Conservation (phyloP, 2,888 invertebrate genomes). For the Brachyopa scutellaris region DNA sequence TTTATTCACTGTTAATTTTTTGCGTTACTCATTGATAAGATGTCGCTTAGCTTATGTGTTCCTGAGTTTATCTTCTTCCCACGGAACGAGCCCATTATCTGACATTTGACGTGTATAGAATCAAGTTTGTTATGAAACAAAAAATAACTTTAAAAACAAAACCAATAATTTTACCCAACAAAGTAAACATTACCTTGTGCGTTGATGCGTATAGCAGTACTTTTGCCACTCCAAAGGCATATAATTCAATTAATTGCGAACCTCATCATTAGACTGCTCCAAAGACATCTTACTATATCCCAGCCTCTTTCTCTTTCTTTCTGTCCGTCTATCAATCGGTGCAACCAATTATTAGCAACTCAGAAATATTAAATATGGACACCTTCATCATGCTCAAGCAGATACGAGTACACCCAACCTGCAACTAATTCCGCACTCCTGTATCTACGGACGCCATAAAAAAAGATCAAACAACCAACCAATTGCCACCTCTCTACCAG, state of each 20-base stretch:
- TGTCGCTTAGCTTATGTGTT: too few relatives aligned
- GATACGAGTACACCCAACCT: conserved; percentile 38
- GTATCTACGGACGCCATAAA: conserved; percentile 23
- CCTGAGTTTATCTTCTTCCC: too few relatives aligned
- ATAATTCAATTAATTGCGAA: conserved; percentile 68
- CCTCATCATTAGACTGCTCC: conserved; percentile 54
- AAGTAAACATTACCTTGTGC: too few relatives aligned
- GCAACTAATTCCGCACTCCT: conserved; percentile 53
- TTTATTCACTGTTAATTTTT: too few relatives aligned
- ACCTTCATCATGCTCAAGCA: conserved; percentile 56
- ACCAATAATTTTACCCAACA: too few relatives aligned
- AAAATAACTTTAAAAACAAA: too few relatives aligned
- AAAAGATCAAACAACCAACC: conserved; percentile 40
- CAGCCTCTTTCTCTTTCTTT: conserved; percentile 1
- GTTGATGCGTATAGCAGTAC: too few relatives aligned
- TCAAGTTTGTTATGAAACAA: too few relatives aligned
- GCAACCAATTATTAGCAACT: conserved; percentile 68
- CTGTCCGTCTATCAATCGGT: conserved; percentile 2
- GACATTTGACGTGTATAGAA: too few relatives aligned
- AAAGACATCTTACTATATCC: conserved; percentile 62
- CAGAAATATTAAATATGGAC: conserved; percentile 69
- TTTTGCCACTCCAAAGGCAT: too few relatives aligned
- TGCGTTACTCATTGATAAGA: too few relatives aligned
- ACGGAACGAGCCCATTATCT: too few relatives aligned
- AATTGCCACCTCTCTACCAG: conserved; percentile 12